Evolutionary conservation across 30 jellyfish, hydroid and myxozoan species (phyloP).

Genomic region (Aurelia aurita): DNA sequence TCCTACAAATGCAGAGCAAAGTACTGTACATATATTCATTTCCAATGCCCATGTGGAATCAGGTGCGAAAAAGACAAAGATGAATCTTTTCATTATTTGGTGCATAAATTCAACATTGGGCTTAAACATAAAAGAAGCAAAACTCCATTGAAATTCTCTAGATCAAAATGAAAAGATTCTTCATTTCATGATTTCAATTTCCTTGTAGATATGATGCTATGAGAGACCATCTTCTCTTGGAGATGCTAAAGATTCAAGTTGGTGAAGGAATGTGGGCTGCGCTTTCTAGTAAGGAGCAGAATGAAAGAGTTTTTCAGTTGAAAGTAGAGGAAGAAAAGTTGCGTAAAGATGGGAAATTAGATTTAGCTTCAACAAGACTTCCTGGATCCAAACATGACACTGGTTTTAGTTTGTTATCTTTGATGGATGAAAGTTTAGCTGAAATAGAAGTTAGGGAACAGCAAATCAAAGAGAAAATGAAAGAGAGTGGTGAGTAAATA

Average conservation of each 20-base stretch:
- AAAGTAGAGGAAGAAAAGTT: constrained; percentile 83
- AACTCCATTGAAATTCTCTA: too few relatives aligned
- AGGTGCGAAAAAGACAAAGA: too few relatives aligned
- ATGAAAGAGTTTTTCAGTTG: constrained; percentile 78
- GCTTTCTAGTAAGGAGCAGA: constrained; percentile 84
- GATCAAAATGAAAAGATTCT: too few relatives aligned
- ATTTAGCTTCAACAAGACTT: constrained; percentile 62
- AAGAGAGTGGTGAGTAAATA: constrained; percentile 80
- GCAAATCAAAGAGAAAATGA: constrained; percentile 61
- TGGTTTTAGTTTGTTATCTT: constrained; percentile 42
- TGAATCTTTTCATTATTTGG: too few relatives aligned
- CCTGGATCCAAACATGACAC: constrained; percentile 80
- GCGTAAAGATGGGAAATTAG: constrained; percentile 76
- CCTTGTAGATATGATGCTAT: constrained; percentile 74
- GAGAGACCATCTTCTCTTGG: constrained; percentile 75
- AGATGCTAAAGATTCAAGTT: constrained; percentile 82
- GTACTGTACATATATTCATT: too few relatives aligned
- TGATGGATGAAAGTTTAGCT: constrained; percentile 89
- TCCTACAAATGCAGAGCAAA: too few relatives aligned
- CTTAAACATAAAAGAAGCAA: too few relatives aligned
- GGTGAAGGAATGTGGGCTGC: constrained; percentile 99
- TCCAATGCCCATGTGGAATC: too few relatives aligned
- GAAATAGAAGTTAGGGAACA: constrained; percentile 67
- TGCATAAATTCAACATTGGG: too few relatives aligned
- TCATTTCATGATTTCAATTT: too few relatives aligned